Percentiles rank a stretch among this genome's conserved stretches.
Conservation (phyloP, 2,113 vertebrate genomes). For the Dipodomys merriami region DNA sequence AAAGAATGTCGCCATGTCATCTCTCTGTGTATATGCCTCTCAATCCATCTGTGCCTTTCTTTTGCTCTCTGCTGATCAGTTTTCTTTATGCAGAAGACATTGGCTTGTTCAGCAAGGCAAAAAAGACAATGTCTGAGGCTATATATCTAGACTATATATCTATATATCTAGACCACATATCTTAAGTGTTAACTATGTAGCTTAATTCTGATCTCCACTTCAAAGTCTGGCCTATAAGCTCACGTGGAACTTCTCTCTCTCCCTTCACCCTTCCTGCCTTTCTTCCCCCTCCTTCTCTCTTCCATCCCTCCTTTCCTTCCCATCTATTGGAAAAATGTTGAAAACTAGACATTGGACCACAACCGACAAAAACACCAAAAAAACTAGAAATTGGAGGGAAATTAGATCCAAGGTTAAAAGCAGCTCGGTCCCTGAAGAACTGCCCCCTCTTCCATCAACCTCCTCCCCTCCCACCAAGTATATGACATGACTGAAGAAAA, state of each 20-base stretch:
- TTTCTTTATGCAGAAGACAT: neutral
- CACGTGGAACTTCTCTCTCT: neutral
- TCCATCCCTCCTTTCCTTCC: neutral
- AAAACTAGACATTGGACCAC: neutral
- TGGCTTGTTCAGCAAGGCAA: neutral
- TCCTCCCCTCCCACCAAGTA: neutral
- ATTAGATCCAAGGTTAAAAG: neutral
- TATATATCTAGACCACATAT: neutral
- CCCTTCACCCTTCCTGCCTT: neutral
- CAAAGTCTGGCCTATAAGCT: neutral
- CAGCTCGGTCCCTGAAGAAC: neutral
- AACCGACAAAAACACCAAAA: neutral
- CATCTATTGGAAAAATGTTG: neutral
- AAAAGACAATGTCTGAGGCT: neutral
- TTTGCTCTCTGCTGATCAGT: neutral
- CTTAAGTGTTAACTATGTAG: neutral
- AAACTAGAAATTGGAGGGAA: neutral
- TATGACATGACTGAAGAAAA: conserved; percentile 8
- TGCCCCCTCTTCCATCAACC: neutral
- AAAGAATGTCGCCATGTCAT: neutral
- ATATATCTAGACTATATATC: neutral
- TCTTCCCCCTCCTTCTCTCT: neutral
- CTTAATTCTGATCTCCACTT: neutral
- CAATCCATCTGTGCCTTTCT: neutral
- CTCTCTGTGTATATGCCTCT: neutral